Base-by-base conservation (phyloP, 2,113 vertebrate genomes). In the Tupaia chinensis region DNA sequence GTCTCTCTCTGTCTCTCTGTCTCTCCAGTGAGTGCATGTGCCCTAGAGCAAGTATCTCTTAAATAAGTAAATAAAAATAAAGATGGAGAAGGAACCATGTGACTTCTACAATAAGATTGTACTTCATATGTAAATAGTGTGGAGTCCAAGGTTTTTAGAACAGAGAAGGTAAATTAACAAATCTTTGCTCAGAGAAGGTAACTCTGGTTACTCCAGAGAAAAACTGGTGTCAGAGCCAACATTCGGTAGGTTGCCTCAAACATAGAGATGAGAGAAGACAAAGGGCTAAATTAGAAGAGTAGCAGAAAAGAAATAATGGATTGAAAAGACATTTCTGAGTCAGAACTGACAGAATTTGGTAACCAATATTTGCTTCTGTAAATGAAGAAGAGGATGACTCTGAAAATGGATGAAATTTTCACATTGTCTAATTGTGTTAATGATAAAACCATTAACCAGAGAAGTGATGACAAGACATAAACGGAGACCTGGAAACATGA, bases 131-230 rank as follows among this genome's bases (percentile, higher is more conserved):
- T 66, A 44, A 94, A 89, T 63, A 60, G 19, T 58, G 25, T 34
- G 1, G 29, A 95, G 25, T 1, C 27, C 93, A 93, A 87, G 10
- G 53, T 73, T 95, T 72, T 93, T 34, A 78, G 19, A 94, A 82
- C 56, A 93, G 44, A 73, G 10, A 77, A 72, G 58, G 54, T n/a
- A 77, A 4, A 81, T 60, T 92, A 91, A 32, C 68, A 89, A 17
- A 93, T 78, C 65, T 73, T 69, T 87, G 15, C 53, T 90, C 77
- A 90, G 60, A 96, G 87, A 89, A 83, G 60, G 32, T 34, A 92
- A 79, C 29, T 60, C 19, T 56, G 25, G 44, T 73, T 69, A 70
- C 93, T 70, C 69, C 20, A 61, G 73, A 63, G 25, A 91, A 54
- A 91, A 86, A 87, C 81, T 34, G 12, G 13, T 53, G 53, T 22